These are phyloP conservation scores for Mus caroli DNA, from an alignment of 2,797 vertebrate species.

Conservation along the genomic window DNA sequence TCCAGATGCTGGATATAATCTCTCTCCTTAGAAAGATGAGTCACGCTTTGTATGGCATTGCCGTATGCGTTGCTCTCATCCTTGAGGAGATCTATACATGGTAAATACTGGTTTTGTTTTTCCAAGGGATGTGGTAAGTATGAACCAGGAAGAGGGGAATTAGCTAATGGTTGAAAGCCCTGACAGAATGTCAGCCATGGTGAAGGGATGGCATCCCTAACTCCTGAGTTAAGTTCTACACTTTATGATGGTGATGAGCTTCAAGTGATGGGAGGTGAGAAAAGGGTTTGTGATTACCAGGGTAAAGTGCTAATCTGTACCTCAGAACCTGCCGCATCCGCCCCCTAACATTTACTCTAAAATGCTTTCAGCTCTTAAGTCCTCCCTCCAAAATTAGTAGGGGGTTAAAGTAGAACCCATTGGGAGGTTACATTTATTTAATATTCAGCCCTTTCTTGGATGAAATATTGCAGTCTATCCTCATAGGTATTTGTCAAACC, in stretches of 20 bases:
- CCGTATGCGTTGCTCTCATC: constrained; percentile 18
- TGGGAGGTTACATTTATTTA: constrained; percentile 91
- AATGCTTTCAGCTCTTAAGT: constrained; percentile 90
- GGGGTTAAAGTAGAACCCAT: constrained; percentile 89
- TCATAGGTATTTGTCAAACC: constrained; percentile 90
- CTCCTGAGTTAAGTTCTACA: constrained; percentile 84
- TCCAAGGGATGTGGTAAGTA: constrained; percentile 6
- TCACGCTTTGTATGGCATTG: background rate
- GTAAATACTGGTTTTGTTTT: constrained; percentile 31
- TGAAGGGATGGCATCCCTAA: constrained; percentile 72
- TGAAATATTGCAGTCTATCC: constrained; percentile 89
- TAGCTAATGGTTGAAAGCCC: constrained; percentile 81
- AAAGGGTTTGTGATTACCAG: constrained; percentile 85
- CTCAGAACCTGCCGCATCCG: constrained; percentile 85
- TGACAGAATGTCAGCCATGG: constrained; percentile 71
- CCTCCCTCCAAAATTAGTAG: constrained; percentile 88
- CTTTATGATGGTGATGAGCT: constrained; percentile 83
- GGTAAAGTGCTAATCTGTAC: constrained; percentile 88
- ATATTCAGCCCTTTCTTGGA: constrained; percentile 90
- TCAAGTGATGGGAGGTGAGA: constrained; percentile 85
- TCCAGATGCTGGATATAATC: constrained; percentile 21
- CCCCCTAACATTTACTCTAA: constrained; percentile 88
- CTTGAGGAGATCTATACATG: constrained; percentile 16
- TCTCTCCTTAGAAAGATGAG: background rate
- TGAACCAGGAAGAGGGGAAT: constrained; percentile 20